Base-by-base conservation (phyloP, 2,888 invertebrate genomes). In the Ecdyonurus torrentis region DNA sequence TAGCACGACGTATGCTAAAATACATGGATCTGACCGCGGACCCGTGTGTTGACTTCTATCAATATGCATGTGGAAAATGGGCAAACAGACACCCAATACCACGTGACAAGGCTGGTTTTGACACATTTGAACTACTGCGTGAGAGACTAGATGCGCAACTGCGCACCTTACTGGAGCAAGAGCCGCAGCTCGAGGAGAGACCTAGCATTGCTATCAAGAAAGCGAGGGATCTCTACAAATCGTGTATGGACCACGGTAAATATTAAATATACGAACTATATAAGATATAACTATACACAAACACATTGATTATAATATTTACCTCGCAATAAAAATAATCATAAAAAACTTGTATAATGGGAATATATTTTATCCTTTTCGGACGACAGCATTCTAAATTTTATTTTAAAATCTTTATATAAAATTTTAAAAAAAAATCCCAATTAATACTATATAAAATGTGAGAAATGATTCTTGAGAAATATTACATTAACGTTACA, bases 51-150 rank as follows among this genome's bases (percentile, higher is more conserved):
- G 90, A 91, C 71, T 91, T 91, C 72, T 91, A 90, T 72, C 84
- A 87, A 69, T 92, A 85, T 69, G 87, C 91, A 0, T 92, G 87
- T 72, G 92, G 92, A 1, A 90, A 90, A 69, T 93, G 92, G 92
- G 83, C 86, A 37, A 81, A 83, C 61, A 78, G 84, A 55, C 89
- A 93, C 74, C 88, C 90, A 0, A 90, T 94, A 70, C 94, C 94
- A 1, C 85, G 89, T 61, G 93, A 93, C 70, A 89, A 91, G 75
- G 86, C 89, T 3, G 86, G 87, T 2, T 93, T 89, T 74, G 92
- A 92, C 69, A 93, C 91, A 0, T 94, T 94, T 73, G 91, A 91
- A 77, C 89, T 90, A 80, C 77, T 94, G 3, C 80, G 91, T 68
- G 90, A 92, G 76, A 89, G 88, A 68, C 75, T 90, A 59, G 87